Evolutionary conservation across 53 echinoderm and acorn worm species (phyloP), one percentile per base, ranked within the genome.

Genomic region (Echinarachnius parma): DNA sequence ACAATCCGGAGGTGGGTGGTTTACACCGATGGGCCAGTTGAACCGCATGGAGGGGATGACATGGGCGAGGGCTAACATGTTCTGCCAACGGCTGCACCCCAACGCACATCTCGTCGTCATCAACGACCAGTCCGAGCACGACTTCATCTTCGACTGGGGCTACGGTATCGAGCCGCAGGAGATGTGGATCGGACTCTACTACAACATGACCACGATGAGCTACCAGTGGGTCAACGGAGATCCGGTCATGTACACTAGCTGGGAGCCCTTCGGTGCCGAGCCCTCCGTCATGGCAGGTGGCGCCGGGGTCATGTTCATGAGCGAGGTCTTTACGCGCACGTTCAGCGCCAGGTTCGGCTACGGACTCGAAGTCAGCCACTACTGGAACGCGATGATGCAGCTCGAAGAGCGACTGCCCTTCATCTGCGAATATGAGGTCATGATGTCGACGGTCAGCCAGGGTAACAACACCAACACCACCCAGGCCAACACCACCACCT

Each of bases 121-220:
- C 52, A 50, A 50, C 52, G 20, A 19, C 52, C 13, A 50, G 18
- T 10, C 13, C 4, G 52, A 50, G 20, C 52, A 50, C 19, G 52
- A 50, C 4, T 50, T 50, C 52, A 50, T 50, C 52, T 50, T 50
- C 52, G 18, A 18, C 19, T 50, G 52, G 52, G 19, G 9, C 10
- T 19, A 10, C 10, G 52, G 15, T 19, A 19, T 50, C 9, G 52
- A 50, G 52, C 52, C 52, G 4, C 10, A 14, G 18, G 52, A 50
- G 52, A 50, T 50, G 52, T 50, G 52, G 52, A 50, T 50, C 52
- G 52, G 52, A 14, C 52, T 50, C 13, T 50, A 14, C 52, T 50
- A 16, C 52, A 50, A 50, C 52, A 19, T 19, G 18, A 50, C 52
- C 52, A 18, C 52, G 13, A 16, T 50, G 42, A 13, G 7, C 7